Conservation (phyloP, 92 coral and sea anemone species). For the Palythoa heliodiscus region DNA sequence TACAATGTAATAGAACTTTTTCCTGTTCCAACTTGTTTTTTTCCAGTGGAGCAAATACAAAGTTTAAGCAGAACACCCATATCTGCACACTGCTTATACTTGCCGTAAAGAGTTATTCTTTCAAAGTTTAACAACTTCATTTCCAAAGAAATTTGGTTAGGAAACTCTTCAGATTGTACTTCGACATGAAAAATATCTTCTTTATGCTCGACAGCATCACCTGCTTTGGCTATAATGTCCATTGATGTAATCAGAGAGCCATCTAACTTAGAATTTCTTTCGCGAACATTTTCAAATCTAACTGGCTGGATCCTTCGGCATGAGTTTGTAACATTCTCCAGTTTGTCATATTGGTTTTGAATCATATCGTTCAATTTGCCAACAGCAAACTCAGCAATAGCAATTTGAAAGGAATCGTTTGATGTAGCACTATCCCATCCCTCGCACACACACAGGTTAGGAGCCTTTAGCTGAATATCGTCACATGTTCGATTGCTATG, state of each 20-base stretch:
- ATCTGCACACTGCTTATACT: slow-evolving; percentile 77
- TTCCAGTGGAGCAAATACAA: slow-evolving; percentile 71
- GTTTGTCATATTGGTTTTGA: slow-evolving; percentile 40
- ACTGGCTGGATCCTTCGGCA: slow-evolving; percentile 73
- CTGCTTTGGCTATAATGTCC: slow-evolving; percentile 58
- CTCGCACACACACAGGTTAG: slow-evolving; percentile 84
- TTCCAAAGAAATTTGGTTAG: slow-evolving; percentile 53
- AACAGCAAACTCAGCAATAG: slow-evolving; percentile 86
- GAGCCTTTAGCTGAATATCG: slow-evolving; percentile 71
- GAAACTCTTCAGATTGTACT: slow-evolving; percentile 57
- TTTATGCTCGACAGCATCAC: slow-evolving; percentile 49
- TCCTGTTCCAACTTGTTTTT: neutral
- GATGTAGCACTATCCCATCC: slow-evolving; percentile 88
- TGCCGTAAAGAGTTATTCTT: slow-evolving; percentile 72
- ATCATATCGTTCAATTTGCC: slow-evolving; percentile 81
- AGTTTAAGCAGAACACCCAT: slow-evolving; percentile 64
- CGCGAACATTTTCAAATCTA: slow-evolving; percentile 76
- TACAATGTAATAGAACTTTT: neutral
- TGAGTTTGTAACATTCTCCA: slow-evolving; percentile 26
- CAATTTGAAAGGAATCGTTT: slow-evolving; percentile 68
- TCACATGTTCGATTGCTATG: slow-evolving; percentile 65
- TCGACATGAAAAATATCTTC: slow-evolving; percentile 72
- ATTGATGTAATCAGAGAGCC: slow-evolving; percentile 55
- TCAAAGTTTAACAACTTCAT: slow-evolving; percentile 76
- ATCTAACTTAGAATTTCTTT: slow-evolving; percentile 61